Evolutionary conservation across 2,888 invertebrate genomes (phyloP).

Genomic region (Diplazon laetatorius): DNA sequence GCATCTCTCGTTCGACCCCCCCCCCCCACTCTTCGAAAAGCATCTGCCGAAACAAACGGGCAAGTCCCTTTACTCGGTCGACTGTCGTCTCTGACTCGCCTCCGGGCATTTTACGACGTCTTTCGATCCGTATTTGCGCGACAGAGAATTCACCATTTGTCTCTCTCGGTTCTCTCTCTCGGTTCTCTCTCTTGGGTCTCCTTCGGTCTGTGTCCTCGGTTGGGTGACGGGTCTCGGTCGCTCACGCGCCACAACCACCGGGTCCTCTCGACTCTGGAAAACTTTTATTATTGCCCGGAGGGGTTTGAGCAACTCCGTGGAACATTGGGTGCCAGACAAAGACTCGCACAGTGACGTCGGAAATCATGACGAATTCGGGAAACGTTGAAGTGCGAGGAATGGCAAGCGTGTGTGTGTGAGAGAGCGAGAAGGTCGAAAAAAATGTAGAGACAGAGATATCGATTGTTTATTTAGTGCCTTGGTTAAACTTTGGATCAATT

Average conservation of each 20-base stretch:
- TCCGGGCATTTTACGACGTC: slow-evolving; percentile 69
- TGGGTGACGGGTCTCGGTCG: slow-evolving; percentile 39
- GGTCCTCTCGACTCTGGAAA: slow-evolving; percentile 68
- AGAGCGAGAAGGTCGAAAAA: background rate
- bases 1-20: slow-evolving; percentile 20
- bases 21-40: no score
- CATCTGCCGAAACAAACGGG: slow-evolving; percentile 35
- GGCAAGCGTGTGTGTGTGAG: background rate
- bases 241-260: slow-evolving; percentile 62
- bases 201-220: no score
- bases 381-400: background rate
- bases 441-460: background rate
- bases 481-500: no score
- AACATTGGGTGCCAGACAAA: slow-evolving; percentile 30
- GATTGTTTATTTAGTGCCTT: no score
- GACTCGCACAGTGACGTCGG: slow-evolving; percentile 23
- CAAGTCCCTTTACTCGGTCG: slow-evolving; percentile 18
- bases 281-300: slow-evolving; percentile 76
- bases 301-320: slow-evolving; percentile 36
- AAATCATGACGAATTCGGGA: slow-evolving; percentile 22
- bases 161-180: slow-evolving; percentile 44
- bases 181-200: slow-evolving; percentile 3
- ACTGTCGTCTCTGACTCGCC: slow-evolving; percentile 64
- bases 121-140: slow-evolving; percentile 71
- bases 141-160: slow-evolving; percentile 68